Evolutionary conservation across 1,140 invertebrate species (phyloP).

Genomic region (Kradibia gibbosae): DNA sequence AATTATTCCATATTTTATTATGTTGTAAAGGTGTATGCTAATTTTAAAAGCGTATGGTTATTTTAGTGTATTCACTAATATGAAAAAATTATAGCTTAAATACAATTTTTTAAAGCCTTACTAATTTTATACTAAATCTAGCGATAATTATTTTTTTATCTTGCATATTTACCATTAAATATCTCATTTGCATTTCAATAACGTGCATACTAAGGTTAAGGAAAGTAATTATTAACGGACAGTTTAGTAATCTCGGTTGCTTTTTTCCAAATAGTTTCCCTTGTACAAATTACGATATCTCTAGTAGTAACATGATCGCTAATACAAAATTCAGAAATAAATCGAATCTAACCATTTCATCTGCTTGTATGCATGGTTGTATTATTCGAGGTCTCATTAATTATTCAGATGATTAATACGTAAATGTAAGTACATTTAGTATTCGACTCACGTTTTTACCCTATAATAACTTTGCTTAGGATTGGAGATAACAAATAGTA

Average conservation of each 20-base stretch:
- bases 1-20: not conserved
- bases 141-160: not conserved
- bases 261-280: not conserved
- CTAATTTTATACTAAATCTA: not conserved
- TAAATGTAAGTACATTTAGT: not conserved
- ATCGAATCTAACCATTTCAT: not conserved
- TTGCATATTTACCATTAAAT: not conserved
- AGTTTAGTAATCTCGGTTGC: not conserved
- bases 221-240: not conserved
- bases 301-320: not conserved
- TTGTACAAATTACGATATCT: conserved; percentile 1
- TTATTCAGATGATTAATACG: conserved; percentile 4
- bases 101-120: not conserved
- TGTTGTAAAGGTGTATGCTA: not conserved
- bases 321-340: not conserved
- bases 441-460: not conserved
- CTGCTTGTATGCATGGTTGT: not conserved
- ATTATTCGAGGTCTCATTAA: not conserved
- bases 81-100: not conserved
- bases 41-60: not conserved
- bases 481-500: not conserved
- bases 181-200: not conserved
- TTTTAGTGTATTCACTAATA: not conserved
- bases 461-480: not conserved
- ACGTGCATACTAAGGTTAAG: not conserved